Base-by-base conservation (phyloP, 2,113 vertebrate genomes). In the Dendrocopos noguchii region DNA sequence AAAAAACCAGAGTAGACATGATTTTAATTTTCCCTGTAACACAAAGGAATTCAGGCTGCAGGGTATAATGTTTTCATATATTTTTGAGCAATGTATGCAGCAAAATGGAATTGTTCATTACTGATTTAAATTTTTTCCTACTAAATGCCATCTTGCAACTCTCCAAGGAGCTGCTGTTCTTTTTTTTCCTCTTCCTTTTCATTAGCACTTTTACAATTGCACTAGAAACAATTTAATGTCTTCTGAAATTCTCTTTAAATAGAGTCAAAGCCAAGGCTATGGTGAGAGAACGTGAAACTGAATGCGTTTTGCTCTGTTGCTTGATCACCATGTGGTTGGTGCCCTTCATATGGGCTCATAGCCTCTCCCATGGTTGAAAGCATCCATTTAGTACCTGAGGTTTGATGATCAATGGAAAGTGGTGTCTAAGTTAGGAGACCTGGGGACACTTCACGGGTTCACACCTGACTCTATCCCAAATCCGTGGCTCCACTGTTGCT, bases 61-160 rank as follows among this genome's bases (percentile, higher is more conserved):
- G n/a, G 82, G 27, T 46, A 44, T 36, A 27, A 74, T 78, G 18
- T 67, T 73, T 82, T 61, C 71, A 87, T 80, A 4, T 13, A 28
- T 33, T 21, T 88, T 90, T 34, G 22, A 91, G 65, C 67, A 36
- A 77, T 68, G 73, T 57, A 44, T 50, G 44, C 57, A 86, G 82
- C 44, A 91, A 96, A 91, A 27, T 56, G 67, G 72, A 83, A 71
- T 90, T 80, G 53, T 80, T 94, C 82, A 83, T 91, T 93, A 91
- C 72, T 33, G 68, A 88, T 92, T 91, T 80, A 96, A 93, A 83
- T 92, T 91, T 90, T 44, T 91, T 79, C 75, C 92, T 61, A 81
- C 63, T 79, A 80, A 73, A 91, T 60, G 61, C 14, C 82, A 94
- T 33, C 60, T 57, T 72, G 61, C 22, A 80, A 13, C 47, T 82